Base-by-base conservation (phyloP, 2,797 vertebrate genomes). In the Cichlasoma orientale region DNA sequence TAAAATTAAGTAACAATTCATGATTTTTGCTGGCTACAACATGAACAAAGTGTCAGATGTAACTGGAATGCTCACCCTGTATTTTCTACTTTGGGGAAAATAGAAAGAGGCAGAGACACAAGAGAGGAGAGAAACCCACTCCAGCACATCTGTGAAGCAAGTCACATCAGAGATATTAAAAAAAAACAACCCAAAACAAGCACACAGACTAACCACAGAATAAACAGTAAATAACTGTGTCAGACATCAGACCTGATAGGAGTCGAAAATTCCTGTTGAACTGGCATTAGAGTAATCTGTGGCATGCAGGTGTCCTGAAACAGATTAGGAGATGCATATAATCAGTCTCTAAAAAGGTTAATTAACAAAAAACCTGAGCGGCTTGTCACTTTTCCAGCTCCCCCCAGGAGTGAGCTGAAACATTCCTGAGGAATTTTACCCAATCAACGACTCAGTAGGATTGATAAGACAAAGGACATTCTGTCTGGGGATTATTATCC, bases 281-380 rank as follows among this genome's bases (percentile, higher is more conserved):
- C 98, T 99, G 79, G 98, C 98, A 89, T 97, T 99, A 7, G 98
- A 99, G 89, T 95, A 98, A 90, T 99, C 98, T 21, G 98, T 99
- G 56, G 97, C 97, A 90, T 97, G 97, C 66, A 97, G 90, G 18
- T 84, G 86, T 82, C 98, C 98, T 99, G 80, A 25, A 90, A 90
- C 56, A 84, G 19, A 84, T 58, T 5, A 8, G 7, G 16, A n/a
- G n/a, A 80, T 29, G 21, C 3, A 61, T 14, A 69, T 55, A 69
- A 14, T 19, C 1, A 3, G 3, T 70, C 33, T 57, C 31, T 31
- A 54, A 61, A 66, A 66, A 54, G 9, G 5, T 11, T 56, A 25
- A 41, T 68, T 68, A 44, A 56, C 21, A 69, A 29, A 31, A 7
- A 36, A 29, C 72, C 56, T 21, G 7, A 68, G 36, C 27, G 73